Base-by-base conservation (phyloP, 2,113 vertebrate species). In the Dicrurus megarhynchus region DNA sequence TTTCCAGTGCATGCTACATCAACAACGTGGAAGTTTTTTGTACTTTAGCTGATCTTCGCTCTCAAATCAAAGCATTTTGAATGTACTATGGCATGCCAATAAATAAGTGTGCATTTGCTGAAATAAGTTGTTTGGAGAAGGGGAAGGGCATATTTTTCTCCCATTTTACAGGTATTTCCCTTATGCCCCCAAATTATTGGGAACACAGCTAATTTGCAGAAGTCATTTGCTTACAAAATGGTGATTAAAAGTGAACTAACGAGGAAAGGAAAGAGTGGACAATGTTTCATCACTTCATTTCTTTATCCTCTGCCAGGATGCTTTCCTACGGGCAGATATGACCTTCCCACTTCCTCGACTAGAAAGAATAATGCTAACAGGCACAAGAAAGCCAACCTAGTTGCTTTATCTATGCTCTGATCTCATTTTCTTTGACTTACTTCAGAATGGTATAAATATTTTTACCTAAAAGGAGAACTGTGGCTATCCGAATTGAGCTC, bases 381-480 rank as follows among this genome's bases (percentile, higher is more conserved):
- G 65, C 68, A 82, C 20, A 89, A 82, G 21, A 93, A 90, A 89
- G 47, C 22, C 68, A 95, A 63, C 27, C 61, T 63, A 76, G 33
- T n/a, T 88, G 50, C 76, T 87, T 94, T 90, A 81, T 86, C 73
- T 89, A 27, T 4, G 5, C 44, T 95, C 56, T 78, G 74, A 96
- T 92, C 26, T 88, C 12, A 46, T 75, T 94, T 84, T 75, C 88
- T 90, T 86, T 90, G 6, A 92, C 76, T 90, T 41, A 33, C 27
- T 84, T 94, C 46, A 63, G 74, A 94, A 76, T 26, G 10, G 33
- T 75, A 89, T 47, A 44, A 93, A 71, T 67, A 75, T 86, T 91
- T 89, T 89, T 69, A 87, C 56, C 71, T 80, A 90, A 92, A 94
- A 88, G 61, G 24, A 82, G 64, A 93, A 28, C 39, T 73, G n/a